Base-by-base conservation (phyloP, 2,113 vertebrate species). In the Porphyrio hochstetteri region DNA sequence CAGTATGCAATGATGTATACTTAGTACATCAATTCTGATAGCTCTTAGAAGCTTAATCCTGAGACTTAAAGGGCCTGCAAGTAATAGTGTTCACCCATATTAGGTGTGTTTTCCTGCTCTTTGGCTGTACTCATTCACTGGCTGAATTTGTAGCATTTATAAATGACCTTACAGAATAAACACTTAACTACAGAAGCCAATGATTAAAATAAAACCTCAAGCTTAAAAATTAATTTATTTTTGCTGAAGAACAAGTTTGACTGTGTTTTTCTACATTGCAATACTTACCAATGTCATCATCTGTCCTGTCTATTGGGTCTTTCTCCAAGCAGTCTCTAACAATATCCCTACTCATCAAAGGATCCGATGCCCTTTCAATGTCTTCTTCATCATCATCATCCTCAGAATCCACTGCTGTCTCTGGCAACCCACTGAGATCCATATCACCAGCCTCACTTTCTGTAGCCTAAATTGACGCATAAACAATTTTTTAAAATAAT, bases 361-460 rank as follows among this genome's bases (percentile, higher is more conserved):
- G 99, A 92, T 99, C 99, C 0, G 99, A 99, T 13, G 99, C 99
- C 65, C 99, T 98, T 95, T 99, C 99, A 85, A 99, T 99, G 92
- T 99, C 99, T 97, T 99, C 99, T 95, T 99, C 99, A 38, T 99
- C 99, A 2, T 99, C 99, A 5, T 99, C 99, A 67, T 99, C 99
- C 93, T 99, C 99, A 1, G 99, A 99, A 98, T 99, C 99, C 38
- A 99, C 99, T 40, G 99, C 99, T n/a, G 99, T 99, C 97, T 99
- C 99, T 12, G 99, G 99, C 94, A 99, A 98, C 88, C 99, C 99
- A 94, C 99, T 99, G 92, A 99, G 98, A 98, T 99, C 99, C 99
- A 99, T 99, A 98, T 99, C 99, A 80, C 99, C 99, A 59, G 99
- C 98, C 96, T 99, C 99, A 97, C 99, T 99, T 98, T 99, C 99